Percentiles rank a stretch among this genome's conserved stretches.
Conservation (phyloP, 2,113 vertebrate species). For the Leptodactylus fuscus region DNA sequence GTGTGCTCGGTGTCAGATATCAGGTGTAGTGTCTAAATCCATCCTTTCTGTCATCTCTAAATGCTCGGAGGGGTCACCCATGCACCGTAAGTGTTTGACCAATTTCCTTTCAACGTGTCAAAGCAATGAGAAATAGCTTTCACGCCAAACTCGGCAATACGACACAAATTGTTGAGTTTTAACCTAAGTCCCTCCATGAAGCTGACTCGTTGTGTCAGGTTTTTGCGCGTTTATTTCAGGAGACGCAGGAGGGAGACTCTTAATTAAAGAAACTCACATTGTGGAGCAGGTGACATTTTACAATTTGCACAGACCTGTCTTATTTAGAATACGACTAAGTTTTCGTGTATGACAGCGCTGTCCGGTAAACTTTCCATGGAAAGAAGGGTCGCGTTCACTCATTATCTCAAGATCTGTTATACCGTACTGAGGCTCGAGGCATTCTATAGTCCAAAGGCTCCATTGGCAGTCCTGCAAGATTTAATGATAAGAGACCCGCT, state of each 20-base stretch:
- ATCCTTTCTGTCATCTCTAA: slow-evolving; percentile 15
- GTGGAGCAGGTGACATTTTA: neutral
- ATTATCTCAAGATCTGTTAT: neutral
- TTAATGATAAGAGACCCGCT: too few relatives aligned
- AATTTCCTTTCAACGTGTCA: slow-evolving; percentile 37
- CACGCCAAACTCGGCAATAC: neutral
- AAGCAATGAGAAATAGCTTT: slow-evolving; percentile 30
- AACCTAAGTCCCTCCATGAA: neutral
- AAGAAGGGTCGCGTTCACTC: neutral
- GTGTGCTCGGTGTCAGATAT: neutral
- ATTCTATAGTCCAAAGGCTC: too few relatives aligned
- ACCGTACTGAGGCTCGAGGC: too few relatives aligned
- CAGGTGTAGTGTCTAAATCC: slow-evolving; percentile 2
- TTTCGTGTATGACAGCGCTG: neutral
- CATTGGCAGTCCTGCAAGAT: too few relatives aligned
- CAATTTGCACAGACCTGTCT: neutral
- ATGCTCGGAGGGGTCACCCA: slow-evolving; percentile 1
- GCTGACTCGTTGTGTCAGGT: slow-evolving; percentile 5
- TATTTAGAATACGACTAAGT: neutral
- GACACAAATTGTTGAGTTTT: slow-evolving; percentile 19
- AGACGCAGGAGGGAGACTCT: neutral
- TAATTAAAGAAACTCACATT: slow-evolving; percentile 10
- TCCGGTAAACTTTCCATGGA: neutral
- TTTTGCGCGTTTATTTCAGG: neutral
- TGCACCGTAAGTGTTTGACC: slow-evolving; percentile 19